Percentiles rank a stretch among this genome's conserved stretches.
These are phyloP conservation scores for Chelon labrosus DNA, from an alignment of 2,797 vertebrate genomes.

Conservation along the genomic window DNA sequence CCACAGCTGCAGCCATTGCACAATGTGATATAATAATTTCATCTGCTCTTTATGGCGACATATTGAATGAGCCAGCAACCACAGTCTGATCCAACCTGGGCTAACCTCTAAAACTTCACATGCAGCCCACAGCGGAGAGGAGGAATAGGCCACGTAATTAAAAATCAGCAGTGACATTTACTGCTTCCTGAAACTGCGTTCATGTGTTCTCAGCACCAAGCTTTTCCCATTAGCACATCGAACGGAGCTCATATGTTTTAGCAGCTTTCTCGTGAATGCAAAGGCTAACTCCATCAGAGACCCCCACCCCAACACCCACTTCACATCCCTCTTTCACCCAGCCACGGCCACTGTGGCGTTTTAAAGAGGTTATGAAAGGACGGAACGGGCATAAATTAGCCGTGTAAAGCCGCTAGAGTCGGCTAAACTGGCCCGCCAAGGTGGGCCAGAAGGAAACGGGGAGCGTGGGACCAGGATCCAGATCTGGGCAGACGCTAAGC, in stretches of 20 bases:
- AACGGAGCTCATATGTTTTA: conserved; percentile 63
- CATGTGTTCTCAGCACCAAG: conserved; percentile 43
- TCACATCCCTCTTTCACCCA: conserved; percentile 46
- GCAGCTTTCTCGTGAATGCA: conserved; percentile 65
- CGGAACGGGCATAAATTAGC: conserved; percentile 73
- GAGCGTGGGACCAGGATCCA: conserved; percentile 62
- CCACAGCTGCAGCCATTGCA: background rate
- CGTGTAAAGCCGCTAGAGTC: conserved; percentile 56
- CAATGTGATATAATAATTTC: conserved; percentile 27
- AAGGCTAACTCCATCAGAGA: conserved; percentile 52
- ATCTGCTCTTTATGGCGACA: conserved; percentile 37
- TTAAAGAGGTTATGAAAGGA: conserved; percentile 71
- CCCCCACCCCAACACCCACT: conserved; percentile 28
- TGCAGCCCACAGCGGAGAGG: conserved; percentile 36
- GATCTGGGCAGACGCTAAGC: conserved; percentile 47
- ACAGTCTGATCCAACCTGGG: conserved; percentile 54
- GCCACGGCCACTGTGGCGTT: conserved; percentile 55
- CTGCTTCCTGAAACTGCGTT: conserved; percentile 68
- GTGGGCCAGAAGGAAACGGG: conserved; percentile 54
- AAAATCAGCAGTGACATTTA: conserved; percentile 79
- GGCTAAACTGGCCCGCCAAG: conserved; percentile 48
- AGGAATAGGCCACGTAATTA: conserved; percentile 59
- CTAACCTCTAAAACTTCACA: conserved; percentile 38
- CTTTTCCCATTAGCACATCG: conserved; percentile 68
- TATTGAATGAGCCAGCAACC: conserved; percentile 48